A percentile compares a stretch with the other conserved stretches of the same genome.
phyloP scores from a whole-genome alignment of 2,888 invertebrate species.

The Galeopsomyia nigrocyanea region DNA sequence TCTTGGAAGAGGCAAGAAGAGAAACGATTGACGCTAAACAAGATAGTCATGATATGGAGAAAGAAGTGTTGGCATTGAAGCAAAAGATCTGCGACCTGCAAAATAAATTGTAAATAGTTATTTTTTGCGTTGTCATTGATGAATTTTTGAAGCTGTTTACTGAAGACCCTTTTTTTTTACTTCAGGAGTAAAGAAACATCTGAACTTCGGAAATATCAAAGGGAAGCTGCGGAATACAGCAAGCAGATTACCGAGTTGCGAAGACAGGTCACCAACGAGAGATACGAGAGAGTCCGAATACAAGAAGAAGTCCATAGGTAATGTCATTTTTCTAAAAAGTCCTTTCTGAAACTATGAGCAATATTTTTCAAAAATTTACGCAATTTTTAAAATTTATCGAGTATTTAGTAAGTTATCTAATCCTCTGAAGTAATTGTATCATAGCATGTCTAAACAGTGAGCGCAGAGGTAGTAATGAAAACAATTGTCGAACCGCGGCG shows the following conservation, averaged over 20 bases:
- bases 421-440: conserved; percentile 37
- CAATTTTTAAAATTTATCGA: too few species aligned
- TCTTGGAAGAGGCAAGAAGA: conserved; percentile 72
- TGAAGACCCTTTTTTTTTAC: conserved; percentile 14
- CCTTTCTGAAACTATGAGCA: too few species aligned
- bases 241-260: conserved; percentile 71
- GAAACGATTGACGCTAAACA: conserved; percentile 76
- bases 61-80: conserved; percentile 74
- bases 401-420: not conserved
- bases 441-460: conserved; percentile 30
- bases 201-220: conserved; percentile 71
- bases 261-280: conserved; percentile 71
- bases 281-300: conserved; percentile 69
- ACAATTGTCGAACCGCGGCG: not conserved
- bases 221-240: conserved; percentile 71
- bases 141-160: not conserved
- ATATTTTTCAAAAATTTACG: too few species aligned
- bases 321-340: too few species aligned
- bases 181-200: conserved; percentile 65
- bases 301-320: conserved; percentile 62
- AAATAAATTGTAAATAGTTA: conserved; percentile 69
- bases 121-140: not conserved
- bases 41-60: conserved; percentile 76
- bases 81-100: conserved; percentile 72
- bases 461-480: conserved; percentile 7